Evolutionary conservation across 1,140 invertebrate species (phyloP), one percentile per base, ranked within the genome.

Genomic region (Cydia amplana): DNA sequence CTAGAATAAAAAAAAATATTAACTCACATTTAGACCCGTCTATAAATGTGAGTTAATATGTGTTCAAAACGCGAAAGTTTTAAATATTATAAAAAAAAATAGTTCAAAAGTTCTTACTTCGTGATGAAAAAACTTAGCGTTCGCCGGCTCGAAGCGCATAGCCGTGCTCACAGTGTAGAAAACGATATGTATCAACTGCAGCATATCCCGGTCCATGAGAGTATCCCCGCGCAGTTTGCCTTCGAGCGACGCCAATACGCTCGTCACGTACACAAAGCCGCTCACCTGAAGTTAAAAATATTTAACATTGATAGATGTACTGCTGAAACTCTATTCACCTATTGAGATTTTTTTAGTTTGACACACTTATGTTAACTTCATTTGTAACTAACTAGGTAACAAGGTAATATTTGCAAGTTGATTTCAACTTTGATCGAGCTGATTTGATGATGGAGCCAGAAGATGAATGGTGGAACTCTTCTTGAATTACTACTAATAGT

Each of bases 71-170:
- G n/a, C n/a, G n/a, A n/a, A n/a, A n/a, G n/a, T n/a, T n/a, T n/a
- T n/a, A n/a, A n/a, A n/a, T n/a, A n/a, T n/a, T n/a, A n/a, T n/a
- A 6, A 51, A 65, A 4, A 25, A 64, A 64, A 2, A 6, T 36
- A 32, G 64, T 65, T 10, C 0, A n/a, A 4, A 32, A 16, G 2
- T 36, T 85, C 87, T 87, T 89, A 98, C 97, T 95, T 99, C 98
- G 75, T 97, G 96, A 85, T 98, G 96, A 94, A 99, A 99, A 93
- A 99, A 99, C 89, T 99, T 99, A 0, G 99, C 99, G 94, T 99
- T 99, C 2, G 98, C 98, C 2, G 99, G 99, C 93, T 99, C 99
- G 91, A 99, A 99, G 83, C 99, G 94, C 98, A 99, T 99, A 3
- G 98, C 98, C 3, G 98, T 98, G 77, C 97, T 97, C 65, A 99